These are phyloP conservation scores for Lepus oiostolus DNA, from an alignment of 2,797 vertebrate genomes.

Conservation along the genomic window DNA sequence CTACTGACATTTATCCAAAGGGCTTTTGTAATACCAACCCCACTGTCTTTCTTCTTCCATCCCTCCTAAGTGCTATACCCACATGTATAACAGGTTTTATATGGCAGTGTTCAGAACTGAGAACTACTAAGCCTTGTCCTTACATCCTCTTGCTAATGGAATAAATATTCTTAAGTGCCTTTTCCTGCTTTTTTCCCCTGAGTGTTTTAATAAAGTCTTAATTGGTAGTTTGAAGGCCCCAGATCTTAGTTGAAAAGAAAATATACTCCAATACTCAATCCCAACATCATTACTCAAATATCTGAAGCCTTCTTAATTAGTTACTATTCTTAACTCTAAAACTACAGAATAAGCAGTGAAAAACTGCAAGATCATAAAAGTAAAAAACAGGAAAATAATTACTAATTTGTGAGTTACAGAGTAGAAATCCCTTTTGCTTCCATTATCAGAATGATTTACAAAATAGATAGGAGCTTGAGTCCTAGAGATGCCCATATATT, in stretches of 20 bases:
- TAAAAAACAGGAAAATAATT: not conserved
- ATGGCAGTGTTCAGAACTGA: not conserved
- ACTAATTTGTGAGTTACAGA: not conserved
- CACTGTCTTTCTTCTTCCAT: not conserved
- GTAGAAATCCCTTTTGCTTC: not conserved
- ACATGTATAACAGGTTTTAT: not conserved
- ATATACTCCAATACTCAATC: not conserved
- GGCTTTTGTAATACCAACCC: not conserved
- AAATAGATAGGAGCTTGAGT: not conserved
- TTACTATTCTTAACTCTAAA: not conserved
- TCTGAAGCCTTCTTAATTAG: not conserved
- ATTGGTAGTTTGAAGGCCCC: not conserved
- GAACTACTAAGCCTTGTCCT: not conserved
- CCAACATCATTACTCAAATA: not conserved
- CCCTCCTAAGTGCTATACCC: not conserved
- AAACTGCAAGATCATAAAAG: not conserved
- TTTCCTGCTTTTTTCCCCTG: not conserved
- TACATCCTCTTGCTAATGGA: not conserved
- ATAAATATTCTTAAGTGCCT: not conserved
- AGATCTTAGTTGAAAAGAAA: not conserved
- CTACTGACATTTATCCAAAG: not conserved
- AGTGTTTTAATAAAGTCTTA: slow-evolving; percentile 19
- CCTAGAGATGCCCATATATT: not conserved
- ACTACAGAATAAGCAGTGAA: not conserved
- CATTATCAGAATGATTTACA: not conserved